Evolutionary conservation across 2,888 invertebrate species (phyloP).

Genomic region (Thymelicus sylvestris): DNA sequence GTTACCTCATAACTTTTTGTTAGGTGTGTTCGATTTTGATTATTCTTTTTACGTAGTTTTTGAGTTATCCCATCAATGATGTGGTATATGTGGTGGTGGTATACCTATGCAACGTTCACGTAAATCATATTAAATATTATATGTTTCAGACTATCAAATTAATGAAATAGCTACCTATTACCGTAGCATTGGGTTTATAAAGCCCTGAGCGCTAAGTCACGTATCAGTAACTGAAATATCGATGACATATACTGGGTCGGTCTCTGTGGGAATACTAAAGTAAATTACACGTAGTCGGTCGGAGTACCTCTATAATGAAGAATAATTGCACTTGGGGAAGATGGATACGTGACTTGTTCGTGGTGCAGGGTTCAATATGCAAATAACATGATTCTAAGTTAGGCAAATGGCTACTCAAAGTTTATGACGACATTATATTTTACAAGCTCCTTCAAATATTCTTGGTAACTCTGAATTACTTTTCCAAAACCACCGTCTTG

Average conservation of each 20-base stretch:
- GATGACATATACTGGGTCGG: conserved; percentile 10
- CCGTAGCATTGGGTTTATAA: background rate
- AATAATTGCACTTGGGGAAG: conserved; percentile 12
- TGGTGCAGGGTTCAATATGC: background rate
- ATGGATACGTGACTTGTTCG: background rate
- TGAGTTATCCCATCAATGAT: too few relatives aligned
- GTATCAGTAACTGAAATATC: conserved; percentile 24
- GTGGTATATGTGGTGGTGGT: too few relatives aligned
- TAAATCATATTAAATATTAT: too few relatives aligned
- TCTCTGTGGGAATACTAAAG: conserved; percentile 19
- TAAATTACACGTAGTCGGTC: conserved; percentile 21
- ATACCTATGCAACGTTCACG: too few relatives aligned
- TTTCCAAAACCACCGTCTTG: background rate
- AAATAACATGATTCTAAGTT: background rate
- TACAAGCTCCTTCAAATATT: too few relatives aligned
- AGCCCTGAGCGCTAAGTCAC: conserved; percentile 1
- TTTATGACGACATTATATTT: too few relatives aligned
- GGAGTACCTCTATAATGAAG: conserved; percentile 23
- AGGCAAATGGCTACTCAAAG: too few relatives aligned
- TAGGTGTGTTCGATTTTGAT: too few relatives aligned
- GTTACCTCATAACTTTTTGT: too few relatives aligned
- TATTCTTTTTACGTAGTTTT: too few relatives aligned
- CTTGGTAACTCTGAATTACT: too few relatives aligned
- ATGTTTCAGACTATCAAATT: background rate
- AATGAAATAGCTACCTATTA: conserved; percentile 1